These are phyloP conservation scores for Harlomillsia oculata DNA, from an alignment of 1,140 invertebrate species.

Conservation along the genomic window DNA sequence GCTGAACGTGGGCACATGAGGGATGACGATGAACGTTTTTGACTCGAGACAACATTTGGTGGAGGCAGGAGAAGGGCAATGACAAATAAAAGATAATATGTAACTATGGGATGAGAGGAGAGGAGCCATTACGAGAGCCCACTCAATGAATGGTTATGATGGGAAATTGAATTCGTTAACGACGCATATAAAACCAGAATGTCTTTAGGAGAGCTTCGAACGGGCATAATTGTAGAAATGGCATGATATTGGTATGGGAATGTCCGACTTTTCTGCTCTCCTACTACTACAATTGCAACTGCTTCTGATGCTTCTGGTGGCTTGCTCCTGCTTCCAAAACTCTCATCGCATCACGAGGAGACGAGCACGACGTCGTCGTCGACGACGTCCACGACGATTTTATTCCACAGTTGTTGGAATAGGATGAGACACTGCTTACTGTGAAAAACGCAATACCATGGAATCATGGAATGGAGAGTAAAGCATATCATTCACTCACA, in stretches of 20 bases:
- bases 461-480: too few relatives aligned
- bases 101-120: constrained; percentile 9
- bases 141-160: constrained; percentile 24
- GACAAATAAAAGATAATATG: constrained; percentile 16
- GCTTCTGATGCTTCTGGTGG: constrained; percentile 4
- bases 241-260: constrained; percentile 22
- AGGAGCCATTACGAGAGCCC: neutral
- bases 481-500: too few relatives aligned
- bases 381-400: constrained; percentile 3
- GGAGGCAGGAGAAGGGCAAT: constrained; percentile 12
- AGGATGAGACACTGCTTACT: too few relatives aligned
- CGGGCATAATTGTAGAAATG: constrained; percentile 24
- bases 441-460: too few relatives aligned
- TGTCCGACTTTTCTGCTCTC: constrained; percentile 20
- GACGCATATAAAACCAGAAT: constrained; percentile 28
- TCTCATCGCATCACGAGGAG: constrained; percentile 1
- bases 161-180: constrained; percentile 26
- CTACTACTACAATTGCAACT: neutral
- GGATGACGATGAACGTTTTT: too few relatives aligned
- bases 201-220: constrained; percentile 18
- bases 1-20: too few relatives aligned
- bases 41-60: neutral
- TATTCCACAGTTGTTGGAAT: too few relatives aligned
- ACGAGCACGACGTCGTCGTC: neutral
- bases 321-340: neutral